Evolutionary conservation across 2,888 invertebrate genomes (phyloP), one percentile per base, ranked within the genome.

Genomic region (Tinea pellionella): DNA sequence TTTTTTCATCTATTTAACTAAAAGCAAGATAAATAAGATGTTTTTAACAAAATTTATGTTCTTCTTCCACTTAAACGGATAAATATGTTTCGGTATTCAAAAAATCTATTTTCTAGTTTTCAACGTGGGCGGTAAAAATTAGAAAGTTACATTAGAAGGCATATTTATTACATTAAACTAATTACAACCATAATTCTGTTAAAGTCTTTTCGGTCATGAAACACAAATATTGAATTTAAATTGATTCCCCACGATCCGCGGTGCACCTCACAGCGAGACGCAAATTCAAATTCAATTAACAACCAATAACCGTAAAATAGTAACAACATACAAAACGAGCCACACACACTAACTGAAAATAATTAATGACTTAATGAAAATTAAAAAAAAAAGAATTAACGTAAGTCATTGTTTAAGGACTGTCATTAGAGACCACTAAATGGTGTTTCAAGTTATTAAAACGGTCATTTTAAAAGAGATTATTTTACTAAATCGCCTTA

Each of bases 201-300:
- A 57, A 32, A 55, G n/a, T 12, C 24, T 55, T 55, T 9, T 55
- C 9, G 29, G 18, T 24, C 47, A 55, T 29, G 55, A 55, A 32
- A 32, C 11, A 57, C 30, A 57, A 57, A 57, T 57, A 32, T 15
- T 57, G 55, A 57, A 57, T 19, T 51, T 30, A 73, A 76, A 78
- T 78, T 75, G 66, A 62, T 62, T 62, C 67, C 64, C 70, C 75
- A 73, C 75, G 73, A 78, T 75, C 73, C 73, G 75, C 70, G 75
- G 68, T 66, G 73, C 68, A 16, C 71, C 80, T 78, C 71, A 74
- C 69, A 61, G 82, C 55, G 78, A 70, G 69, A 70, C 70, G 75
- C 76, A 78, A 79, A 81, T 78, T 75, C 71, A 77, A 77, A 73
- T 72, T 67, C 70, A 77, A 80, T 81, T 75, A 78, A 70, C 62